Evolutionary conservation across 2,888 invertebrate species (phyloP).

Genomic region (Polyommatus icarus): DNA sequence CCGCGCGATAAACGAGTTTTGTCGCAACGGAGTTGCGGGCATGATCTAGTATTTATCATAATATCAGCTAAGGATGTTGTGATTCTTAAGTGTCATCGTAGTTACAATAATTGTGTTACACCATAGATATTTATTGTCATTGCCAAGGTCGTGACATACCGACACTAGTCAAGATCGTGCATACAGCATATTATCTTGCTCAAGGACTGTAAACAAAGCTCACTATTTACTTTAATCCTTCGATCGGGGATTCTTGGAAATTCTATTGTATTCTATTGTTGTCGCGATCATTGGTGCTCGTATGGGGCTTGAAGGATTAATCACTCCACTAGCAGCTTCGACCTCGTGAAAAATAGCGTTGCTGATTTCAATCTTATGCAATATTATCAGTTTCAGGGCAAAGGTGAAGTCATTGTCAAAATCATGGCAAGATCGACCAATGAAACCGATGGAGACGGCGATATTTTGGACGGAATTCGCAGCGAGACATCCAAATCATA

Average conservation of each 20-base stretch:
- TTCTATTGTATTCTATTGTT: too few relatives aligned
- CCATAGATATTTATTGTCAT: background rate
- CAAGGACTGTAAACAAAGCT: background rate
- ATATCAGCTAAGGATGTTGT: background rate
- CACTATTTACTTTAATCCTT: background rate
- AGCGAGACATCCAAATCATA: constrained; percentile 57
- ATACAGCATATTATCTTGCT: too few relatives aligned
- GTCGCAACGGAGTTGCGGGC: too few relatives aligned
- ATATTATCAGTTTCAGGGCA: constrained; percentile 42
- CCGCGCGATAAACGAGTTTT: too few relatives aligned
- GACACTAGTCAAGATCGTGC: background rate
- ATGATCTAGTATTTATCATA: too few relatives aligned
- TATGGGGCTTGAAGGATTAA: too few relatives aligned
- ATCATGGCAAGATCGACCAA: constrained; percentile 67
- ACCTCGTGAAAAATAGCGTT: background rate
- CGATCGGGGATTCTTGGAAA: too few relatives aligned
- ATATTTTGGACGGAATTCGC: constrained; percentile 78
- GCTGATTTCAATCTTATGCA: background rate
- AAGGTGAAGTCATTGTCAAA: constrained; percentile 59
- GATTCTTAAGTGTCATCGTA: background rate
- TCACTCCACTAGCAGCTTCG: background rate
- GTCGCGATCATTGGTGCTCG: too few relatives aligned
- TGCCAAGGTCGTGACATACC: background rate
- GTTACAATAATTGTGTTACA: background rate
- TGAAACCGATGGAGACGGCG: constrained; percentile 71